Base-by-base conservation (phyloP, 2,888 invertebrate species). In the Zygaena filipendulae region DNA sequence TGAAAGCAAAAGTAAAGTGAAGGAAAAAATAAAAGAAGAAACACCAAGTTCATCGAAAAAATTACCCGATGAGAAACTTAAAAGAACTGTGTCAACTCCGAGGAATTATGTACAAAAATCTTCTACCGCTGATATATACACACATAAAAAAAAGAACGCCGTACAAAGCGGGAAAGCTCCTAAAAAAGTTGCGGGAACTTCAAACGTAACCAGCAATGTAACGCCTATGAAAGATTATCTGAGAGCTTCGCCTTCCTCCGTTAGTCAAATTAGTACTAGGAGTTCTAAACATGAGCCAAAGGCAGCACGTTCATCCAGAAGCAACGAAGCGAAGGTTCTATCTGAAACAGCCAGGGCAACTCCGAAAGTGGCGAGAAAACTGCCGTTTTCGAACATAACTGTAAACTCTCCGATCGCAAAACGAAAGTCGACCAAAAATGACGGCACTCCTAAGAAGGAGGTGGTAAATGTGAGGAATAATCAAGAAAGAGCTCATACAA, bases 341-440 rank as follows among this genome's bases (percentile, higher is more conserved):
- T 35, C 33, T 5, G 37, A 42, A 24, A 34, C 51, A 9, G 32
- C 37, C 3, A 47, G 35, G 36, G 11, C 19, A 6, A 45, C 40
- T 0, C 45, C 43, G 10, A 33, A 35, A 14, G 34, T 42, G 2
- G 40, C 38, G 7, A 62, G 46, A 42, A 46, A 46, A 11, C 33
- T 55, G 11, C 47, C 56, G 16, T 41, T 52, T 24, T 39, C 53
- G 4, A 69, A 62, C 34, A 57, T 72, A 0, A 69, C 63, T 5
- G 61, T 70, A 0, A 72, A 69, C 38, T 74, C 77, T 1, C 77
- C 77, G 2, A 33, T 54, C 5, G 45, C 40, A 4, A 68, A 54
- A 47, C 49, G 51, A 31, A 64, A n/a, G n/a, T n/a, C n/a, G n/a
- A n/a, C n/a, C n/a, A n/a, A n/a, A n/a, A n/a, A n/a, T n/a, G n/a